Conservation (phyloP, 2,888 invertebrate genomes). For the Microctonus hyperodae region DNA sequence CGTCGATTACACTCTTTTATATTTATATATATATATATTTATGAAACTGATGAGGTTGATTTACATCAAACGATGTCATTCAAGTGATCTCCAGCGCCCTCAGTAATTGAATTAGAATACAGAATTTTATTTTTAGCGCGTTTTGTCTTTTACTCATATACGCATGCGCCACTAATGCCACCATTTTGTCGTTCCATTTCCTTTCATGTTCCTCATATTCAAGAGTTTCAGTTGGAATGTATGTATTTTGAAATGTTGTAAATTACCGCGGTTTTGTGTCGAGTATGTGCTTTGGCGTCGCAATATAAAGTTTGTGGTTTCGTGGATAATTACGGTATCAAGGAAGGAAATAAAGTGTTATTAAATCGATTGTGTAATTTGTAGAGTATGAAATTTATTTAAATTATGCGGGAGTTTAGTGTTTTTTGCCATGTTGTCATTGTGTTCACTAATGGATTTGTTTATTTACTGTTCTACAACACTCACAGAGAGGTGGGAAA, state of each 20-base stretch:
- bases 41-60: background rate
- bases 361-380: background rate
- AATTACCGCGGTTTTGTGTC: background rate
- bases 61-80: background rate
- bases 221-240: background rate
- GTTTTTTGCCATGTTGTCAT: background rate
- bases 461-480: no score
- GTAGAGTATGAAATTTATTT: background rate
- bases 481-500: background rate
- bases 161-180: no score
- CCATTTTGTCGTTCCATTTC: no score
- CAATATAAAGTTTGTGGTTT: background rate
- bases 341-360: background rate
- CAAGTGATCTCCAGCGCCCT: background rate
- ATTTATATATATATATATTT: no score
- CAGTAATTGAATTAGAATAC: background rate
- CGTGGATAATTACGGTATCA: background rate
- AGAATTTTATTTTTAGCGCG: background rate
- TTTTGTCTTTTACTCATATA: background rate
- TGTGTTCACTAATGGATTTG: background rate
- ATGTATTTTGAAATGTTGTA: background rate
- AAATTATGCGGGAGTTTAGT: background rate
- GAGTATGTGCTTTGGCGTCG: background rate
- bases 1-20: background rate
- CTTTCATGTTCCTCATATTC: no score